Evolutionary conservation across 2,797 vertebrate species (phyloP).

Genomic region (Arctocebus calabarensis): DNA sequence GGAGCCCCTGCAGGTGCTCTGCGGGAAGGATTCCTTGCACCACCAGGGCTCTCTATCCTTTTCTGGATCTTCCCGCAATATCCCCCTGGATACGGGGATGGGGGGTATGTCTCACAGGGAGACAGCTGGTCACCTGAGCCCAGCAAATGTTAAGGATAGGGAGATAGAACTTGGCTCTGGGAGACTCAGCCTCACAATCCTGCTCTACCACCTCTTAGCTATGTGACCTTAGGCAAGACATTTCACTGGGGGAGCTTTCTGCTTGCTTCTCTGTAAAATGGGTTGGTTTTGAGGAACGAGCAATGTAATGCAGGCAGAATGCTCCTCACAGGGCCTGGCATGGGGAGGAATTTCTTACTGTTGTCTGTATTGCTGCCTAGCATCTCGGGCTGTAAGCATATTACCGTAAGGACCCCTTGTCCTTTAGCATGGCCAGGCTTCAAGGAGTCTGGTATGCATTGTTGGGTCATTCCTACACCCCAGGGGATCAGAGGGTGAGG

Average conservation of each 20-base stretch:
- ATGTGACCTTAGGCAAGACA: accelerated
- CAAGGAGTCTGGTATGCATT: not conserved
- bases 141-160: not conserved
- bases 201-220: not conserved
- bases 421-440: not conserved
- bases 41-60: not conserved
- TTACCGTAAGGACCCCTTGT: not conserved
- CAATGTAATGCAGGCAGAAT: not conserved
- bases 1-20: not conserved
- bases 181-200: not conserved
- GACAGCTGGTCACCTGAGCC: not conserved
- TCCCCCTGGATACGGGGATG: no score
- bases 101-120: not conserved
- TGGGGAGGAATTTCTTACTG: not conserved
- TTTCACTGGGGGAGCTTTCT: not conserved
- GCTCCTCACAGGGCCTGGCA: not conserved
- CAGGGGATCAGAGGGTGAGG: not conserved
- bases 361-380: not conserved
- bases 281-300: not conserved
- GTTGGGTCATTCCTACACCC: not conserved
- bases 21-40: not conserved
- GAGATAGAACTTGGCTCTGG: not conserved
- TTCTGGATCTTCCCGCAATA: not conserved
- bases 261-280: not conserved
- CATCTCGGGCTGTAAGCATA: not conserved